These are phyloP conservation scores for Ceyx margarethae DNA, from an alignment of 2,113 vertebrate species.

Conservation along the genomic window DNA sequence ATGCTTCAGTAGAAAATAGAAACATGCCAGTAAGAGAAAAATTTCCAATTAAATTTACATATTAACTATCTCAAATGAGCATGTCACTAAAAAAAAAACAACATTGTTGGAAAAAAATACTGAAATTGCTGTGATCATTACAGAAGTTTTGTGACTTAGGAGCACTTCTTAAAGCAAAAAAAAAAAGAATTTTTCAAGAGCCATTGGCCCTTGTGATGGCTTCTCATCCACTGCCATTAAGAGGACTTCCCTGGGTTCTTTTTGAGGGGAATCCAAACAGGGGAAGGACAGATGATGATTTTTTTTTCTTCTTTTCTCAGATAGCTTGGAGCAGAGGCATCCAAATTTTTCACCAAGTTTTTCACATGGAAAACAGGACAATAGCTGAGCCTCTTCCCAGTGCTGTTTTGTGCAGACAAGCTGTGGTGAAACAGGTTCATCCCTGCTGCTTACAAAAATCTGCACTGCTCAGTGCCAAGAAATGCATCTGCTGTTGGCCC, in stretches of 20 bases:
- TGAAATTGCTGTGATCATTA: not conserved
- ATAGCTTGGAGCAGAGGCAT: not conserved
- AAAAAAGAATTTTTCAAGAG: not conserved
- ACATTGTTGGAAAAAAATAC: not conserved
- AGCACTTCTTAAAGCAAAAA: not conserved
- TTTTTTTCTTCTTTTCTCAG: not conserved
- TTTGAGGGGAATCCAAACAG: not conserved
- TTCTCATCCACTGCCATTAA: not conserved
- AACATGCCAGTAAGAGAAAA: not conserved
- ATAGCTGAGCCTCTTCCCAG: slow-evolving; percentile 45
- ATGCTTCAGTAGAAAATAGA: not conserved
- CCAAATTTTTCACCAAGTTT: not conserved
- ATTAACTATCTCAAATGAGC: not conserved
- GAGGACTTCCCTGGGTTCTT: not conserved
- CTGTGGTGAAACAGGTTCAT: slow-evolving; percentile 62
- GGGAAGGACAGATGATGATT: not conserved
- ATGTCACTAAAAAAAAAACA: not conserved
- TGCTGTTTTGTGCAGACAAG: slow-evolving; percentile 62
- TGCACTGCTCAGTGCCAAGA: slow-evolving; percentile 51
- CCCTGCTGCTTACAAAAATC: slow-evolving; percentile 66
- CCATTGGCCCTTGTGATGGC: not conserved
- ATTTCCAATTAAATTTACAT: not conserved
- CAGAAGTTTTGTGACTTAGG: not conserved
- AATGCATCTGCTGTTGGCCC: slow-evolving; percentile 74
- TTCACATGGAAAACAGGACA: slow-evolving; percentile 31